Percentiles rank a stretch among this genome's conserved stretches.
Conservation (phyloP, 1,140 invertebrate species). For the Manduca sexta region DNA sequence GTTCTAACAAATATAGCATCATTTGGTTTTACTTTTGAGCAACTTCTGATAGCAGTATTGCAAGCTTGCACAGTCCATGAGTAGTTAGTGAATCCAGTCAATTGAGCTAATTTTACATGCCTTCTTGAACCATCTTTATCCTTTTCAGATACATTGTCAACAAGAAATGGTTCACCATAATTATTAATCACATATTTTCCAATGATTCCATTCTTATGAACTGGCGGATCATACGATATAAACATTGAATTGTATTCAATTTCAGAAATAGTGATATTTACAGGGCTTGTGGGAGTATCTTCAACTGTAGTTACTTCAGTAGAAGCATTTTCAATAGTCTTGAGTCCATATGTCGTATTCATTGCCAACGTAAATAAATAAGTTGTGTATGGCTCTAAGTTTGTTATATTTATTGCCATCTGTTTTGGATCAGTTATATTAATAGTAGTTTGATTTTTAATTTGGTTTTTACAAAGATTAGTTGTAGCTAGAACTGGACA, state of each 20-base stretch:
- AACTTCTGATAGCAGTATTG: constrained; percentile 74
- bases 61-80: constrained; percentile 80
- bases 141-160: constrained; percentile 33
- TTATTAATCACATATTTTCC: constrained; percentile 80
- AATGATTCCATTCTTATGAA: constrained; percentile 82
- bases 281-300: constrained; percentile 77
- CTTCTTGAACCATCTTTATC: constrained; percentile 25
- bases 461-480: constrained; percentile 44
- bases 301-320: constrained; percentile 82
- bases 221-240: constrained; percentile 81
- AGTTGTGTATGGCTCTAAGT: constrained; percentile 83
- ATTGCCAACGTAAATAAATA: constrained; percentile 85
- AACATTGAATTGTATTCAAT: constrained; percentile 79
- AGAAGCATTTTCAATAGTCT: constrained; percentile 79
- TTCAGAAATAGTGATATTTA: constrained; percentile 74
- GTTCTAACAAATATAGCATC: constrained; percentile 68
- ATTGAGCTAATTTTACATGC: constrained; percentile 37
- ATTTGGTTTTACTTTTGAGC: constrained; percentile 70
- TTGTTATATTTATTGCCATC: constrained; percentile 66
- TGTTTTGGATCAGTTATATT: constrained; percentile 43
- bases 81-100: constrained; percentile 77
- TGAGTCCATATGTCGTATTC: constrained; percentile 80
- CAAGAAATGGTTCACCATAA: constrained; percentile 35
- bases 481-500: constrained; percentile 76
- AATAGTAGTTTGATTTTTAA: constrained; percentile 48